A percentile compares a stretch with the other conserved stretches of the same genome.
Evolutionary conservation across 2,797 vertebrate species (phyloP).

Genomic region (Perodicticus potto): DNA sequence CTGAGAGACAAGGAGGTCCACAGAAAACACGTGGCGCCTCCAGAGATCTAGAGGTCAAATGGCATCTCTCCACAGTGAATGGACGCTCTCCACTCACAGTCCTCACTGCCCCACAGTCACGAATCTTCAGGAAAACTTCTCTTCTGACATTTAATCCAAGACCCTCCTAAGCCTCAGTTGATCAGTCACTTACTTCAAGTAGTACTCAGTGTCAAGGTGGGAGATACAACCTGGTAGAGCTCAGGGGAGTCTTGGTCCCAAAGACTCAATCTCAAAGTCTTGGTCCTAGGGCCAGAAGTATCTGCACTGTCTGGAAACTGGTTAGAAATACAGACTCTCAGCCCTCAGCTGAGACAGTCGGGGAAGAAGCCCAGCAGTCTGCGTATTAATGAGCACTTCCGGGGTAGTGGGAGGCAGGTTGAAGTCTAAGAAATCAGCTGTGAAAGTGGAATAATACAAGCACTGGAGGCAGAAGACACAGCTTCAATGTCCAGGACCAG

Average conservation of each 20-base stretch:
- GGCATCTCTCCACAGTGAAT: background rate
- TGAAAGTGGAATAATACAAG: background rate
- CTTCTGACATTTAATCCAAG: constrained; percentile 19
- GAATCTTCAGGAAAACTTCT: background rate
- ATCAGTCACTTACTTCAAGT: background rate
- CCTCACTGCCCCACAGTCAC: accelerated
- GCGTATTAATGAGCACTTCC: background rate
- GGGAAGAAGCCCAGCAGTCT: background rate
- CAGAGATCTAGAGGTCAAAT: background rate
- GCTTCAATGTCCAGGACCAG: background rate
- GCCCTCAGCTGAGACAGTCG: background rate
- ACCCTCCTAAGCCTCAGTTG: background rate
- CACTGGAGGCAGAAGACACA: background rate
- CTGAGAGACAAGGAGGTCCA: background rate
- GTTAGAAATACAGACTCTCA: background rate
- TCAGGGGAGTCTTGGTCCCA: background rate
- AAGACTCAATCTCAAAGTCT: background rate
- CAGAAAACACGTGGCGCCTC: background rate
- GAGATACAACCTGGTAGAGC: background rate
- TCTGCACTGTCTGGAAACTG: background rate
- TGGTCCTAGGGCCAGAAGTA: background rate
- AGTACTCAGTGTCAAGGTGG: background rate
- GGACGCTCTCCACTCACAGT: background rate
- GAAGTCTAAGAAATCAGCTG: background rate
- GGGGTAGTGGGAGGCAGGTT: background rate